Evolutionary conservation across 2,113 vertebrate species (phyloP), one percentile per base, ranked within the genome.

Genomic region (Odocoileus virginianus): DNA sequence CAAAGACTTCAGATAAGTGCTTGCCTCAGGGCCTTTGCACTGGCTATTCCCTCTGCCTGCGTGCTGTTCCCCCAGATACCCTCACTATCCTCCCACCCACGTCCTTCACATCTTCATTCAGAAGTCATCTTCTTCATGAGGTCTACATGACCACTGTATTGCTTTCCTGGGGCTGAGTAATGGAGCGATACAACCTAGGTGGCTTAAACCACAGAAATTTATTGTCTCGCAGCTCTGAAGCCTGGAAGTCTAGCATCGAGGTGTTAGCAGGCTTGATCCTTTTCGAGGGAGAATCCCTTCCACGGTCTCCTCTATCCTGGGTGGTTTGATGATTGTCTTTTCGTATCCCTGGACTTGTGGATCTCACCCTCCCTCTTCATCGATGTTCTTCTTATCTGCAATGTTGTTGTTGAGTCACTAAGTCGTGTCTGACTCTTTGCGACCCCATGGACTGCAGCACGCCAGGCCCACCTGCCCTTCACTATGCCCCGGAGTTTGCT

Each of bases 11-110:
- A 3, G 79, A 52, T 36, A n/a, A 54, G 52, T 6, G 2, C 64
- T 21, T 60, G 57, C 64, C 92, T 60, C 84, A 71, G 58, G 92
- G 40, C 52, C 78, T 92, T 76, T 54, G 86, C 86, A 28, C 61
- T 17, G 40, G 23, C 28, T 15, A 3, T 81, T 55, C 43, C 81
- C n/a, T 5, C 57, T 28, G 43, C 50, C 95, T 50, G n/a, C 1
- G 5, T 33, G n/a, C 78, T 52, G 9, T 71, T 36, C 43, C 78
- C 45, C 15, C 21, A 36, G 5, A 30, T 0, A 57, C 2, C 17
- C 25, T 60, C n/a, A 4, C 36, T 19, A 2, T 50, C 55, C 54
- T 33, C 33, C 17, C 19, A 3, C 4, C 52, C 16, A 71, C 47
- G 1, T 23, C 88, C 47, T 54, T n/a, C 36, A 8, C 11, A 2